A percentile compares a stretch with the other conserved stretches of the same genome.
Evolutionary conservation across 2,113 vertebrate species (phyloP).

Genomic region (Oreochromis spilurus): DNA sequence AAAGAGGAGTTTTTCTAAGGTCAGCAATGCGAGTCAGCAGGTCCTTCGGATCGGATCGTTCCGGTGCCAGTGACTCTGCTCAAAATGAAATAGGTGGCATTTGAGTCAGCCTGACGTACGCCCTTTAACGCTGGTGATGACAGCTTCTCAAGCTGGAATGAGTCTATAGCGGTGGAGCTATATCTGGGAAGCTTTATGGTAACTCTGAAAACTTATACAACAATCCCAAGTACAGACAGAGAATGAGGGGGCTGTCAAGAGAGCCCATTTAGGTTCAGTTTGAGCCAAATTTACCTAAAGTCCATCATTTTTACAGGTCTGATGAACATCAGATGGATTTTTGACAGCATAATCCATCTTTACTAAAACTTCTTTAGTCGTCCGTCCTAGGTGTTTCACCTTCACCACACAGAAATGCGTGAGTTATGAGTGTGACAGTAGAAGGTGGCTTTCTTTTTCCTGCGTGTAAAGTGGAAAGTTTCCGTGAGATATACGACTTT

Average conservation of each 20-base stretch:
- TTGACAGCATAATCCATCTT: not conserved
- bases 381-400: not conserved
- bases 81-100: conserved; percentile 39
- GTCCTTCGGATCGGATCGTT: conserved; percentile 14
- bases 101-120: conserved; percentile 25
- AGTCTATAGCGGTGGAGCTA: conserved; percentile 11
- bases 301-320: not conserved
- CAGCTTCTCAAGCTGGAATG: conserved; percentile 32
- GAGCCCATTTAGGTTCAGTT: not conserved
- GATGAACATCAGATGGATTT: not conserved
- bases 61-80: conserved; percentile 11
- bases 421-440: not conserved
- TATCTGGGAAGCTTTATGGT: not conserved
- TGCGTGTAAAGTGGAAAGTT: not conserved
- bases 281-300: not conserved
- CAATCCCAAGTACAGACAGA: not conserved
- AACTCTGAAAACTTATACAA: not conserved
- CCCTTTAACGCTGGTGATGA: conserved; percentile 25
- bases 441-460: not conserved
- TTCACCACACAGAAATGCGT: not conserved
- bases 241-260: not conserved
- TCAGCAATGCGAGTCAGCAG: conserved; percentile 33
- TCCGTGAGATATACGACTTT: not conserved
- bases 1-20: conserved; percentile 50
- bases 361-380: not conserved